Evolutionary conservation across 2,113 vertebrate species (phyloP).

Genomic region (Mandrillus leucophaeus): DNA sequence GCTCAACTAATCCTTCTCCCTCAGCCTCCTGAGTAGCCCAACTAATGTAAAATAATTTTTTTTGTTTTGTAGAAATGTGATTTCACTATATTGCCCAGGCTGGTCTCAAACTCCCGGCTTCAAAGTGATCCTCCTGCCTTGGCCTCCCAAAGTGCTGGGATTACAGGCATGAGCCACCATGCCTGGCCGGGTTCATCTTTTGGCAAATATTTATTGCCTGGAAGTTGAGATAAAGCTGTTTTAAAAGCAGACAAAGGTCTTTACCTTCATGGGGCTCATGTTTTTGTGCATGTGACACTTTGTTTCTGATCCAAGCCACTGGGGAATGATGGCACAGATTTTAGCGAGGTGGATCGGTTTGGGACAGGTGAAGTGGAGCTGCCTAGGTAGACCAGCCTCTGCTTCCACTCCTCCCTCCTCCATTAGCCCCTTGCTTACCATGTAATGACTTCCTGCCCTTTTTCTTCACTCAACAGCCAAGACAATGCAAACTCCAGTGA

Average conservation of each 20-base stretch:
- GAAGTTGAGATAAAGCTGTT: neutral
- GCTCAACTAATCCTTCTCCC: too few species aligned
- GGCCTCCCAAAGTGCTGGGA: too few species aligned
- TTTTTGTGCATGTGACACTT: neutral
- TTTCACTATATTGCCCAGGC: too few species aligned
- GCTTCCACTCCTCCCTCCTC: neutral
- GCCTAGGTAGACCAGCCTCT: neutral
- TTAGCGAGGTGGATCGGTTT: neutral
- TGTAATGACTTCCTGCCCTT: neutral
- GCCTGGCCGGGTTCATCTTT: neutral
- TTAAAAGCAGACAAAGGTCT: neutral
- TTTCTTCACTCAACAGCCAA: neutral
- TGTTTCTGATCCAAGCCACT: neutral
- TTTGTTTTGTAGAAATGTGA: too few species aligned
- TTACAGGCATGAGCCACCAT: too few species aligned
- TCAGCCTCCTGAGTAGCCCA: too few species aligned
- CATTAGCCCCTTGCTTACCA: too few species aligned
- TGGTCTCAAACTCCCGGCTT: too few species aligned
- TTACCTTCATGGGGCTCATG: neutral
- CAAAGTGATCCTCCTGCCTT: too few species aligned
- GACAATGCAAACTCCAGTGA: conserved; percentile 47
- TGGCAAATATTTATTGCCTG: neutral
- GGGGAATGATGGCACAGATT: neutral
- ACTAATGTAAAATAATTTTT: too few species aligned
- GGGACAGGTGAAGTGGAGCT: neutral